Conservation (phyloP, 2,113 vertebrate genomes). For the Rhinoderma darwinii region DNA sequence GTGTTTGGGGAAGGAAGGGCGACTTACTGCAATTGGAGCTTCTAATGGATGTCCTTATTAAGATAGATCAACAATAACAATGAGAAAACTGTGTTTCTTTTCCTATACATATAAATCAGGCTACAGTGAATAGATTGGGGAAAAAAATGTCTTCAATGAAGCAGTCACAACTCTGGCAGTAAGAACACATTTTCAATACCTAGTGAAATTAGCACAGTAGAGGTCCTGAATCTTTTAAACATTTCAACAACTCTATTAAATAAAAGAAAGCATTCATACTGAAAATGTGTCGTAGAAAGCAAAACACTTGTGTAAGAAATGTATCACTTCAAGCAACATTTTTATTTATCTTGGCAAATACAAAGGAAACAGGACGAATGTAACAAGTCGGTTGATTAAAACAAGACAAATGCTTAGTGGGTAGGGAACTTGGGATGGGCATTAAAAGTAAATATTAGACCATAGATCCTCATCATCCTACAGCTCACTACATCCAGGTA, state of each 20-base stretch:
- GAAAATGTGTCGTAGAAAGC: slow-evolving; percentile 28
- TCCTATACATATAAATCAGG: neutral
- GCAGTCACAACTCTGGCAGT: neutral
- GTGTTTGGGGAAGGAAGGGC: no score
- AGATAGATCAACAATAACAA: neutral
- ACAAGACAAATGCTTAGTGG: slow-evolving; percentile 55
- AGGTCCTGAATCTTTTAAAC: slow-evolving; percentile 30
- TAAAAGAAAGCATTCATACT: slow-evolving; percentile 2
- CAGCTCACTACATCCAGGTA: slow-evolving; percentile 66
- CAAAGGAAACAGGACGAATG: neutral
- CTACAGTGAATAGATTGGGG: slow-evolving; percentile 1
- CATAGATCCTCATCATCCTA: slow-evolving; percentile 62
- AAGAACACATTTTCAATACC: slow-evolving; percentile 24
- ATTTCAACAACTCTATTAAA: slow-evolving; percentile 18
- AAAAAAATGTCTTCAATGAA: neutral
- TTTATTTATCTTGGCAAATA: neutral
- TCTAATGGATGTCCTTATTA: neutral
- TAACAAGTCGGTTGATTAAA: slow-evolving; percentile 58
- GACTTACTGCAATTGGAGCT: no score
- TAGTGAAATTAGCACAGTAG: slow-evolving; percentile 36
- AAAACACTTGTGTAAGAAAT: slow-evolving; percentile 26
- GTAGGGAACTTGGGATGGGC: slow-evolving; percentile 31
- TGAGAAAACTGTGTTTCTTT: neutral
- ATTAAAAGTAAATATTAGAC: slow-evolving; percentile 51
- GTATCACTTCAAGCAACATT: neutral